Base-by-base conservation (phyloP, 2,113 vertebrate species). In the Marcusenius ussheri region DNA sequence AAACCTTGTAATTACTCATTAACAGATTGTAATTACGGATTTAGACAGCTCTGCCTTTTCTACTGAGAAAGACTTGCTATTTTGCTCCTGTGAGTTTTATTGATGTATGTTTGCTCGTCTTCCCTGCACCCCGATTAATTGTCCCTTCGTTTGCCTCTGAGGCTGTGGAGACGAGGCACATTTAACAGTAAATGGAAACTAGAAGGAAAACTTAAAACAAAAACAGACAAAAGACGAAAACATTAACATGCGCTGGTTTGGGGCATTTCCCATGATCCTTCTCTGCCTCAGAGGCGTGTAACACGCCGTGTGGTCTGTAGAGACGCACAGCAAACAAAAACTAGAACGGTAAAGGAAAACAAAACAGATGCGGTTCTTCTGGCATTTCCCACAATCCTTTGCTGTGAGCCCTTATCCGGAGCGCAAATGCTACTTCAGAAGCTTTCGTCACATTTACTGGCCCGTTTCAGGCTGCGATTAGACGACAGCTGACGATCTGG, bases 51-150 rank as follows among this genome's bases (percentile, higher is more conserved):
- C 51, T 50, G 58, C 31, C 58, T 90, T 86, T 24, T 35, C 31
- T 49, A 47, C 39, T 51, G 51, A 62, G 58, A 45, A 27, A 90
- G 51, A 66, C 35, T 62, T 66, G 24, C 56, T 62, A 45, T 50
- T 35, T 39, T 87, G 46, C 19, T 90, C 62, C 89, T 62, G n/a
- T 62, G 17, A 90, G 45, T 90, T 90, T 87, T 74, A 87, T 70
- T 90, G 45, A 87, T 90, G 83, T 21, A 66, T 42, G 83, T 50
- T 47, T 47, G 45, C 21, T 83, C 3, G 19, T 35, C 9, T 31
- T 87, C 15, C 47, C 10, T 87, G 47, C 27, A 53, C 13, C 39
- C 62, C 31, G 45, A 87, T 21, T 84, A 17, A 83, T 83, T 35
- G 39, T 70, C 62, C 62, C 62, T 70, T 31, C 10, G 27, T 4